Percentiles rank a stretch among this genome's conserved stretches.
Conservation (phyloP, 2,888 invertebrate genomes). For the Xanthorhoe spadicearia region DNA sequence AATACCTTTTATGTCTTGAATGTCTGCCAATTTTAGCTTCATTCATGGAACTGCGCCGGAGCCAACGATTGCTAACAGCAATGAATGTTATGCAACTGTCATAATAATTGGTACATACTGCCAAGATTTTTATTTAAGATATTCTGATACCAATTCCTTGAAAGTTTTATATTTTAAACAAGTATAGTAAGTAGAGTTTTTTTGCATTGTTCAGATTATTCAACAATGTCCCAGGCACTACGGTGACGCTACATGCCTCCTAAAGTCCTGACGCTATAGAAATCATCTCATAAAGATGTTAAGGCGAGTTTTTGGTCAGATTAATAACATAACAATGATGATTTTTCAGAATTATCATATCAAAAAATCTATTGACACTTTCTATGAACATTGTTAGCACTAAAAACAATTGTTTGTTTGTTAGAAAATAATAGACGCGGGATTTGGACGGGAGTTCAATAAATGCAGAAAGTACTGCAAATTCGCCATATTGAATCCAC, state of each 20-base stretch:
- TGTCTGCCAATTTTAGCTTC: slow-evolving; percentile 40
- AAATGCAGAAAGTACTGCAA: not conserved
- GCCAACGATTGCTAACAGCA: slow-evolving; percentile 40
- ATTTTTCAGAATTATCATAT: too few species aligned
- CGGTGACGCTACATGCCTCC: too few species aligned
- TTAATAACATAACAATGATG: too few species aligned
- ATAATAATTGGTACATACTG: slow-evolving; percentile 19
- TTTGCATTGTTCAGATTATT: too few species aligned
- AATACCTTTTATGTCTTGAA: slow-evolving; percentile 46
- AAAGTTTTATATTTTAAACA: not conserved
- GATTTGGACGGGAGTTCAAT: not conserved
- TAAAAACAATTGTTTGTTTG: too few species aligned
- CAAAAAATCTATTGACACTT: too few species aligned
- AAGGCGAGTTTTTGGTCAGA: too few species aligned
- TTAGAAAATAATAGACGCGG: too few species aligned
- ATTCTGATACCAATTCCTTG: not conserved
- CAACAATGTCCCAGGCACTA: too few species aligned
- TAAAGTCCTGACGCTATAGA: too few species aligned
- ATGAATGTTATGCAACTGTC: slow-evolving; percentile 34
- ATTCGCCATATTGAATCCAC: not conserved
- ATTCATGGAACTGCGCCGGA: slow-evolving; percentile 36
- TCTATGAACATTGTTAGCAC: too few species aligned
- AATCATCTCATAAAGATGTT: too few species aligned
- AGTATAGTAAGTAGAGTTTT: not conserved
- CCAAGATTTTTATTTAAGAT: slow-evolving; percentile 1